Evolutionary conservation across 1,140 invertebrate species (phyloP), one percentile per base, ranked within the genome.

Genomic region (Drosophila subobscura): DNA sequence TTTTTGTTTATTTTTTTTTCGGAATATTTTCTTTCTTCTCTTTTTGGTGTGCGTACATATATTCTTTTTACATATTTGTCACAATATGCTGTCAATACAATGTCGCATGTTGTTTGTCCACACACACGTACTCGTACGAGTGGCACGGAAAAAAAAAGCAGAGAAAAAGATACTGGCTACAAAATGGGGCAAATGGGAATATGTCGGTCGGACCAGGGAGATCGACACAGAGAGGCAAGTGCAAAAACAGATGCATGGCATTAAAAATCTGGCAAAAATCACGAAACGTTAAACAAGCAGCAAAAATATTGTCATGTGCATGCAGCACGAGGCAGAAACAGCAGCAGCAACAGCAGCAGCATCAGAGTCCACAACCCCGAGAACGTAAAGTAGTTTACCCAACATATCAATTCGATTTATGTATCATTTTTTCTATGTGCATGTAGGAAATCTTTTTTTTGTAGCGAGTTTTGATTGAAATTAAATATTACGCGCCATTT

Each of bases 71-170:
- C 79, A 84, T 79, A 88, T 88, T 84, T 89, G 85, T 88, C 79
- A 84, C 79, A 88, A 89, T 88, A 85, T 89, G 84, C 84, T 84
- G 79, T 88, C 84, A 88, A 84, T 89, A 84, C 72, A 81, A 85
- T 57, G 72, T 61, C 60, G 72, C 65, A 73, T 79, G 75, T 79
- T 89, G 76, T 89, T 85, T 85, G 80, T 59, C 45, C 66, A 64
- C 72, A 80, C 54, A 53, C 58, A 59, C 54, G 60, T 16, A 60
- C 33, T 52, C 45, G 84, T 63, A 89, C 79, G 83, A 78, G 81
- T 55, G 56, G 75, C 60, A 66, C 64, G 77, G 47, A 77, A 37
- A 66, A 46, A 71, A 54, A 72, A 52, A 75, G 25, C 29, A 78
- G 54, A 58, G 56, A 60, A 67, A 65, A 37, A 52, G 42, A 71